phyloP scores from a whole-genome alignment of 2,888 invertebrate genomes.

The Lasioglossum pauxillum region DNA sequence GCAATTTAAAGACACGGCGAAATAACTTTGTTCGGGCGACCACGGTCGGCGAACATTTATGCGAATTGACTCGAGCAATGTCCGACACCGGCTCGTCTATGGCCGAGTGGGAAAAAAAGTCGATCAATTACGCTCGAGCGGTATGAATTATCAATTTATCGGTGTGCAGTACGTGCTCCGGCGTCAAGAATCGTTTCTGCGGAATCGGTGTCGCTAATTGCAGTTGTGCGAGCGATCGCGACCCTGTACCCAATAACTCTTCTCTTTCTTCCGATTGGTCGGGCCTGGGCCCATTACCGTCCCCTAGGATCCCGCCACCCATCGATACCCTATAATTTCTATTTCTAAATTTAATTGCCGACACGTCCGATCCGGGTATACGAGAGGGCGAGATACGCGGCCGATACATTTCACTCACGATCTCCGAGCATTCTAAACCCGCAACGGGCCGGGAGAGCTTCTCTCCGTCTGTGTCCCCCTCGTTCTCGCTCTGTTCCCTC shows the following conservation, averaged over 20 bases:
- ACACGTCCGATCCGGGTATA: constrained; percentile 27
- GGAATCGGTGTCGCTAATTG: constrained; percentile 53
- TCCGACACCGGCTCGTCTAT: background rate
- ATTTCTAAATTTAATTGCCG: constrained; percentile 60
- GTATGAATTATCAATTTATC: constrained; percentile 42
- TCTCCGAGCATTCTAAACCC: background rate
- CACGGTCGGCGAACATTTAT: constrained; percentile 35
- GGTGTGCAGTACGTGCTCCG: background rate
- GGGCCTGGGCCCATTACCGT: constrained; percentile 41
- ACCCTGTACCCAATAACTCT: constrained; percentile 45
- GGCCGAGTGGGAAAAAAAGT: background rate
- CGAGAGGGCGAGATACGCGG: background rate
- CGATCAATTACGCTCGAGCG: constrained; percentile 23
- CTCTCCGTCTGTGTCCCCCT: background rate
- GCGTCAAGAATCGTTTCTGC: constrained; percentile 29
- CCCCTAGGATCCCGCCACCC: constrained; percentile 31
- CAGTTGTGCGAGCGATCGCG: constrained; percentile 27
- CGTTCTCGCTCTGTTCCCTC: background rate
- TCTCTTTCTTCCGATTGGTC: constrained; percentile 40
- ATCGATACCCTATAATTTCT: constrained; percentile 52
- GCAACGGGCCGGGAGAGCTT: background rate
- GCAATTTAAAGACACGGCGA: background rate
- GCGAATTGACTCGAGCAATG: background rate
- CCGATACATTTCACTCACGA: constrained; percentile 42
- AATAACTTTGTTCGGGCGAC: background rate